phyloP scores from a whole-genome alignment of 23 tunicate genomes.

The Halocynthia roretzi region DNA sequence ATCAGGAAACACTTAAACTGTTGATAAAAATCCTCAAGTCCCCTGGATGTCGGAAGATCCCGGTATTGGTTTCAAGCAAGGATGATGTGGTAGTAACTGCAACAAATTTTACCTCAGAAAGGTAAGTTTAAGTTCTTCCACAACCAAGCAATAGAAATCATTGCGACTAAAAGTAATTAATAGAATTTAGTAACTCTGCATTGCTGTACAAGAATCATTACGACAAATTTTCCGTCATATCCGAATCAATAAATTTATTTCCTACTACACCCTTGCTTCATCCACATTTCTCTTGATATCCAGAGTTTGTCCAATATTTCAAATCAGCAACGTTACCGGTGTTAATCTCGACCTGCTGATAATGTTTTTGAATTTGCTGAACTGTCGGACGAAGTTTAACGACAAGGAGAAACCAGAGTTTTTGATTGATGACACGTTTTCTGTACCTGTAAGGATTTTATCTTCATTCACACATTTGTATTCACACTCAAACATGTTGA shows the following conservation, averaged over 20 bases:
- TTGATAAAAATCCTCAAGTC: conserved; percentile 80
- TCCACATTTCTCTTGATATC: background rate
- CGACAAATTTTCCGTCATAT: background rate
- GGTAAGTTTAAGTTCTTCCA: conserved; percentile 27
- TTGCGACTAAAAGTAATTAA: background rate
- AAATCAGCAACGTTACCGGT: conserved; percentile 96
- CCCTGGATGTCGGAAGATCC: conserved; percentile 95
- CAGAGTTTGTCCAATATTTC: conserved; percentile 97
- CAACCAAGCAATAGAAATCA: conserved; percentile 10
- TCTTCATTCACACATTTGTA: conserved; percentile 2
- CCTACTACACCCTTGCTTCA: background rate
- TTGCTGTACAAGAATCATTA: background rate
- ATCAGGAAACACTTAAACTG: conserved; percentile 73
- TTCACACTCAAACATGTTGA: background rate
- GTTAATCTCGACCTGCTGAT: conserved; percentile 77
- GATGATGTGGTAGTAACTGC: conserved; percentile 90
- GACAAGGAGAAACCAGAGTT: conserved; percentile 74
- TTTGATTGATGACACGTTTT: conserved; percentile 92
- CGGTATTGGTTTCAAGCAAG: conserved; percentile 75
- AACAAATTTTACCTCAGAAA: conserved; percentile 87
- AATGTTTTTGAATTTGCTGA: conserved; percentile 82
- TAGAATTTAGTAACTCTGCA: background rate
- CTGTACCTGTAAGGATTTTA: conserved; percentile 85
- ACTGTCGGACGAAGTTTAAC: conserved; percentile 72
- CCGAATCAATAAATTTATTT: background rate